Base-by-base conservation (phyloP, 1,140 invertebrate genomes). In the Trinorchestia longiramus region DNA sequence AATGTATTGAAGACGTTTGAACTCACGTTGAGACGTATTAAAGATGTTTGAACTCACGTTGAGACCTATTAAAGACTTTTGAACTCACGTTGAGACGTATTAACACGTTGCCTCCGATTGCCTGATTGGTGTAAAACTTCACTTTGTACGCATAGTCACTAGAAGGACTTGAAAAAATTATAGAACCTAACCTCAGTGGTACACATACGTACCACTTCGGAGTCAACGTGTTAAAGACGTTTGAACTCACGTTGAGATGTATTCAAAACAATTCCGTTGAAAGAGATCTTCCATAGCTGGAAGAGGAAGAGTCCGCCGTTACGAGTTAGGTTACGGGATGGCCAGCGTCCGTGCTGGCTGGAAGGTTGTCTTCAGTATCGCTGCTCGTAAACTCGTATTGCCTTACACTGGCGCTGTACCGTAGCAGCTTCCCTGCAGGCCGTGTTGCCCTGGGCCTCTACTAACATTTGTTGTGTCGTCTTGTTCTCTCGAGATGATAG, bases 301-400 rank as follows among this genome's bases (percentile, higher is more conserved):
- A 15, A 77, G 62, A 77, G 62, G 62, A 77, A 77, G 62, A 77
- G 62, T 6, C 62, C 62, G 62, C 36, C 62, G 36, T 19, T 11
- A 77, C 62, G 62, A 77, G 62, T 77, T 77, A 28, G 11, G 62
- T 77, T 77, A 77, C 62, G 62, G 28, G 15, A 36, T 36, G 62
- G 62, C 62, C 28, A 77, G 62, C 28, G 62, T 77, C 62, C 28
- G 28, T 36, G 62, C 28, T 8, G 88, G 88, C 88, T 15, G 88
- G 15, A 41, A 90, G 88, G 88, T 90, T 90, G 88, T 90, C 88
- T 90, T 42, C 28, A 11, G 43, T 90, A 90, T 90, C n/a, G n/a
- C 40, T 77, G 62, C 88, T 90, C 88, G 88, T 90, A 90, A 90
- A 90, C 88, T 90, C 88, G 6, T 90, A 41, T 90, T 90, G 88